Percentiles rank a stretch among this genome's conserved stretches.
These are phyloP conservation scores for Tangara arthus DNA, from an alignment of 2,797 vertebrate species.

Conservation along the genomic window DNA sequence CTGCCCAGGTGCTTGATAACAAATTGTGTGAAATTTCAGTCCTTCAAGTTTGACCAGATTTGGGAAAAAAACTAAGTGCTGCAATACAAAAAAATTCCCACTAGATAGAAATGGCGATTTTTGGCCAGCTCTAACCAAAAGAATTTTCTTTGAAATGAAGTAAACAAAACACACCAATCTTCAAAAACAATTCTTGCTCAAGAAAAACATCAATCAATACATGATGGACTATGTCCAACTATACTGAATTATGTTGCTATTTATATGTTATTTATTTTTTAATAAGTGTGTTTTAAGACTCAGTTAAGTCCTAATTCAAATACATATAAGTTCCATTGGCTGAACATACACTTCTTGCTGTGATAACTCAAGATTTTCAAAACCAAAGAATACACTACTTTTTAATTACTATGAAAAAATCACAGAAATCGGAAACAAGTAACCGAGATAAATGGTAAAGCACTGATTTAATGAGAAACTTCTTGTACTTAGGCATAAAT, in stretches of 20 bases:
- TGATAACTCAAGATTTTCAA: neutral
- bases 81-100: neutral
- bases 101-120: neutral
- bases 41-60: neutral
- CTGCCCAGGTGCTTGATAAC: accelerated
- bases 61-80: neutral
- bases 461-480: neutral
- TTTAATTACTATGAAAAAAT: neutral
- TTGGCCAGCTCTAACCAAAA: neutral
- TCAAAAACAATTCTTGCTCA: neutral
- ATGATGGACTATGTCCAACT: neutral
- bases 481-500: neutral
- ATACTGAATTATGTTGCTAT: neutral
- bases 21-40: neutral
- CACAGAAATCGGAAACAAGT: neutral
- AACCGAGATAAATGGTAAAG: neutral
- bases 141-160: neutral
- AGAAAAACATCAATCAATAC: neutral
- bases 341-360: neutral
- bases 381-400: neutral
- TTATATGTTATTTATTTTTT: neutral
- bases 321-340: neutral
- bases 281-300: neutral
- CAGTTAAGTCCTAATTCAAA: neutral
- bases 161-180: neutral